phyloP scores from a whole-genome alignment of 2,888 invertebrate species.

The Drosophila phalerata region DNA sequence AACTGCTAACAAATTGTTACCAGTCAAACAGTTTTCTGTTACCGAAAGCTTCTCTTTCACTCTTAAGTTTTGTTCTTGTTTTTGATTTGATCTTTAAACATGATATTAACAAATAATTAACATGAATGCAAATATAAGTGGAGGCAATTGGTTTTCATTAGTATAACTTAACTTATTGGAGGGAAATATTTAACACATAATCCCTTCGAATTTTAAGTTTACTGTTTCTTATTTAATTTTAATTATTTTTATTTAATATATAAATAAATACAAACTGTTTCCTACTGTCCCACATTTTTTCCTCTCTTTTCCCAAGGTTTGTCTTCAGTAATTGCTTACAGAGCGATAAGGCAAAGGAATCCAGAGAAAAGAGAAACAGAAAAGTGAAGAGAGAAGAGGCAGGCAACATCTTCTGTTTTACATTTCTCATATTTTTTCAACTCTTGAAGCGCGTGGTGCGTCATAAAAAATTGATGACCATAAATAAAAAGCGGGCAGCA shows the following conservation, averaged over 20 bases:
- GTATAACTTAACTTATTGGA: too few relatives aligned
- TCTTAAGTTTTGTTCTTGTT: too few relatives aligned
- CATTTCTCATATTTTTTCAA: constrained; percentile 45
- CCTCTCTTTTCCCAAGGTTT: not conserved
- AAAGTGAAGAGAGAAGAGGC: not conserved
- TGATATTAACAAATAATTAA: not conserved
- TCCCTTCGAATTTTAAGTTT: too few relatives aligned
- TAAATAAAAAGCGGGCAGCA: constrained; percentile 73
- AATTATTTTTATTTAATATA: not conserved
- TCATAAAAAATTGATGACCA: constrained; percentile 77
- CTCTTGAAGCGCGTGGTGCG: constrained; percentile 56
- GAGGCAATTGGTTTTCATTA: too few relatives aligned
- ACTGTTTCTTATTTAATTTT: too few relatives aligned
- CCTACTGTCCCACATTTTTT: not conserved
- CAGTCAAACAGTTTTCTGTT: constrained; percentile 13
- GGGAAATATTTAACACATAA: too few relatives aligned
- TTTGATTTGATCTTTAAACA: not conserved
- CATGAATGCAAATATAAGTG: too few relatives aligned
- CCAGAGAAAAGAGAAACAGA: not conserved
- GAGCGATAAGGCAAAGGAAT: not conserved
- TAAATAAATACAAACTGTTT: not conserved
- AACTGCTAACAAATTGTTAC: constrained; percentile 1
- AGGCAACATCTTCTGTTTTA: constrained; percentile 21
- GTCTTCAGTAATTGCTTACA: constrained; percentile 42
- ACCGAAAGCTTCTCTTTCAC: not conserved